phyloP scores from a whole-genome alignment of 2,797 vertebrate species.

The Danionella dracula region DNA sequence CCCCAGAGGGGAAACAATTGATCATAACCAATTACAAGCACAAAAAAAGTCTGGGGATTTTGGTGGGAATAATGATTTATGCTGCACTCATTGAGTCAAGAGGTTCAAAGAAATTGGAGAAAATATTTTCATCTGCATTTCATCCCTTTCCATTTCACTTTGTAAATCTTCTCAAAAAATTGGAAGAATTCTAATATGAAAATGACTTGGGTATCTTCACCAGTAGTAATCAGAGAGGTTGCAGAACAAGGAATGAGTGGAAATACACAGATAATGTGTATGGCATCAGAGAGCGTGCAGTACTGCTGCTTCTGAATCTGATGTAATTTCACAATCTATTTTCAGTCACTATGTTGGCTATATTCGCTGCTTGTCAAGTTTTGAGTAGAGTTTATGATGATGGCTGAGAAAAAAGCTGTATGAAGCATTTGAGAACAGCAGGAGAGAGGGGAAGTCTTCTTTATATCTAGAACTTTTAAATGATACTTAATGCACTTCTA shows the following conservation, averaged over 20 bases:
- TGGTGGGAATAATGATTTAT: constrained; percentile 4
- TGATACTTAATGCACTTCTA: constrained; percentile 29
- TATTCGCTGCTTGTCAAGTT: constrained; percentile 9
- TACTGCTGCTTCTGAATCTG: constrained; percentile 20
- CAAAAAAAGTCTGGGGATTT: constrained; percentile 30
- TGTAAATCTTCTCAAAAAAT: constrained; percentile 33
- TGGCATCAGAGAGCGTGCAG: neutral
- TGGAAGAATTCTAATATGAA: constrained; percentile 29
- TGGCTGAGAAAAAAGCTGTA: constrained; percentile 22
- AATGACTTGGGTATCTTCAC: neutral
- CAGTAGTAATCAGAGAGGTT: constrained; percentile 5
- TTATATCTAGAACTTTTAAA: constrained; percentile 28
- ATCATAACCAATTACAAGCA: constrained; percentile 62
- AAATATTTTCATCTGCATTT: constrained; percentile 50
- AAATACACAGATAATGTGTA: neutral
- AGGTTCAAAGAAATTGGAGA: constrained; percentile 60
- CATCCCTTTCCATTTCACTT: neutral
- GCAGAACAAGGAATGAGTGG: neutral
- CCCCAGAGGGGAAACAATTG: constrained; percentile 54
- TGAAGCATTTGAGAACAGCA: neutral
- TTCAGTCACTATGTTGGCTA: neutral
- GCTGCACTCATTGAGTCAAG: constrained; percentile 27
- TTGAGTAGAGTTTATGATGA: constrained; percentile 31
- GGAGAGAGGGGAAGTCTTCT: neutral
- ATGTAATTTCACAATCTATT: constrained; percentile 35